These are phyloP conservation scores for Magallana ariakensis DNA, from an alignment of 1,140 invertebrate species.

Conservation along the genomic window DNA sequence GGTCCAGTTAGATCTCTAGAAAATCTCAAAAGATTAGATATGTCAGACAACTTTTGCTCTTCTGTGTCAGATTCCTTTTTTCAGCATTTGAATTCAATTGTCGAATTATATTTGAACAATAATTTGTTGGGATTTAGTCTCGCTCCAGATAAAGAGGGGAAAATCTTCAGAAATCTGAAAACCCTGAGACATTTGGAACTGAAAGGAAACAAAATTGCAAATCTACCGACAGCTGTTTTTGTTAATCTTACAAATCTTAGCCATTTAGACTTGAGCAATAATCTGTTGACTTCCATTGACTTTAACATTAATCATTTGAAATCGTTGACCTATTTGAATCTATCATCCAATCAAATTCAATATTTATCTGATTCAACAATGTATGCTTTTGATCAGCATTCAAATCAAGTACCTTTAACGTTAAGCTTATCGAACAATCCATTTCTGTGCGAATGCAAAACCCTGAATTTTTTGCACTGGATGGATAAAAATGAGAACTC, in stretches of 20 bases:
- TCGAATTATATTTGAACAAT: neutral
- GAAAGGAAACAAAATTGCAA: constrained; percentile 39
- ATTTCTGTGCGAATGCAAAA: constrained; percentile 61
- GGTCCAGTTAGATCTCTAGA: constrained; percentile 28
- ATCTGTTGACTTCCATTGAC: constrained; percentile 33
- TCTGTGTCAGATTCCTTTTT: constrained; percentile 41
- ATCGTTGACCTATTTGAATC: constrained; percentile 45
- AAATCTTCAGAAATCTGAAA: constrained; percentile 32
- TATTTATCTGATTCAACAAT: constrained; percentile 1
- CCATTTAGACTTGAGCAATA: constrained; percentile 7
- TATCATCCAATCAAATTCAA: constrained; percentile 53
- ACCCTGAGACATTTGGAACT: constrained; percentile 39
- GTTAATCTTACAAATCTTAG: neutral
- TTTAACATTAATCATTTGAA: constrained; percentile 51
- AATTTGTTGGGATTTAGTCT: constrained; percentile 51
- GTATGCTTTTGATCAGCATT: constrained; percentile 20
- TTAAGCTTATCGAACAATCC: constrained; percentile 52
- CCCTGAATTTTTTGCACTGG: constrained; percentile 60
- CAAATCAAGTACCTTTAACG: neutral
- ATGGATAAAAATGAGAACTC: neutral
- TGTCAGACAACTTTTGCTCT: constrained; percentile 49
- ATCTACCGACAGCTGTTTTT: constrained; percentile 4
- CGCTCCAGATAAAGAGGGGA: constrained; percentile 30
- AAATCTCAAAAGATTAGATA: constrained; percentile 31
- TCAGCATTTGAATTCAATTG: neutral